Evolutionary conservation across 2,797 vertebrate genomes (phyloP), one percentile per base, ranked within the genome.

Genomic region (Amniataba percoides): DNA sequence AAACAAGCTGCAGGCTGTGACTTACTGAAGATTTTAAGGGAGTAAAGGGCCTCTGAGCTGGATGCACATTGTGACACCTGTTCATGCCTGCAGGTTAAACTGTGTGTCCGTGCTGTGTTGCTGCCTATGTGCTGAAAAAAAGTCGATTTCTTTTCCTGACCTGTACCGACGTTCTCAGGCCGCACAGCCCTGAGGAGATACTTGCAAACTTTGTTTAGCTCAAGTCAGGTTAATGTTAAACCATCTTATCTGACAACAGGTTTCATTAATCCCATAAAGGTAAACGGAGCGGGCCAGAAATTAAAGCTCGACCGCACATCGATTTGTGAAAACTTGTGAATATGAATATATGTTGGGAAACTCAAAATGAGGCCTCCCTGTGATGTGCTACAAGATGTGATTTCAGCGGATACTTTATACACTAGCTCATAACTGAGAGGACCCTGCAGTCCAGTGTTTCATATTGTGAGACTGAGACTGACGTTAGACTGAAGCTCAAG

Each of bases 41-140:
- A 65, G 51, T 12, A 34, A 52, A 66, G 39, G 55, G 46, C 40
- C 62, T 48, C n/a, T 66, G 18, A 70, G 74, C 27, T 40, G 42
- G 0, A 23, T 72, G n/a, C 45, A 25, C 3, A 7, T 55, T 67
- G 57, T 11, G 57, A 46, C 73, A 73, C 76, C 79, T 84, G 66
- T 69, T 83, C 66, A 63, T 46, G 49, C 69, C 62, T 64, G n/a
- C 57, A 83, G 40, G 21, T 40, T 61, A 15, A 68, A 63, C 55
- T 58, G 48, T 4, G 23, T 71, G 25, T 48, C 43, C 62, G 53
- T 27, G 34, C 4, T 40, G 39, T 63, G 42, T 59, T 82, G 61
- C 75, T 55, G 67, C 48, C 34, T 61, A 27, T 59, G 63, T 25
- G 21, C 55, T 53, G 21, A 60, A 39, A 59, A 3, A 43, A 43